Evolutionary conservation across 2,888 invertebrate genomes (phyloP), one percentile per base, ranked within the genome.

Genomic region (Caenorhabditis japonica): DNA sequence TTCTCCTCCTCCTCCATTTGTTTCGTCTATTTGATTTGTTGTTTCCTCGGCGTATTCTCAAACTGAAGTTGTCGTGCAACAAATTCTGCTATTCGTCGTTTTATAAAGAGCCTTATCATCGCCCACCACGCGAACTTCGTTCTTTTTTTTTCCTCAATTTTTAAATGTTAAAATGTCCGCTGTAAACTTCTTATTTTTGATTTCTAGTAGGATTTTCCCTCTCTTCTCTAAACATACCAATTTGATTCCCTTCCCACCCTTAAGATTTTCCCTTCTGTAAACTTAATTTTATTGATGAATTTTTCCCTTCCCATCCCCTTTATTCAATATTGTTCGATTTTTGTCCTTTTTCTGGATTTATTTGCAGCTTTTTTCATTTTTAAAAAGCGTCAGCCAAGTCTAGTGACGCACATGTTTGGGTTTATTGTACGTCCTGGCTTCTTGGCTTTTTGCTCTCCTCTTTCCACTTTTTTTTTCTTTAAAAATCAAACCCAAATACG

Each of bases 271-370:
- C 23, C 30, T 43, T 36, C 41, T 23, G 33, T 41, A 30, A 30
- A 33, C 19, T 23, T 17, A 33, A 8, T 44, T 25, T 36, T 44
- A 47, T 33, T 64, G 56, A 58, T 55, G 56, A 53, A 58, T 17
- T 3, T 41, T 23, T 12, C 53, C 52, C 21, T 46, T 30, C 46
- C 34, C 8, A 10, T n/a, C 15, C 49, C 17, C 33, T 19, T 25
- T 17, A 12, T 19, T 17, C 21, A 25, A 3, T n/a, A n/a, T n/a
- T 44, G 38, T 43, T 39, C 27, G n/a, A 36, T 12, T 46, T 34
- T 34, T 13, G n/a, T 7, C 34, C 30, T n/a, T 34, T 34, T 19
- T 47, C 30, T 59, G 21, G 38, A 38, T 25, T 13, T 17, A 19
- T 39, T 27, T 21, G 34, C 25, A 17, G 3, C 13, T 33, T 33